These are phyloP conservation scores for Protonibea diacanthus DNA, from an alignment of 2,797 vertebrate species.

Conservation along the genomic window DNA sequence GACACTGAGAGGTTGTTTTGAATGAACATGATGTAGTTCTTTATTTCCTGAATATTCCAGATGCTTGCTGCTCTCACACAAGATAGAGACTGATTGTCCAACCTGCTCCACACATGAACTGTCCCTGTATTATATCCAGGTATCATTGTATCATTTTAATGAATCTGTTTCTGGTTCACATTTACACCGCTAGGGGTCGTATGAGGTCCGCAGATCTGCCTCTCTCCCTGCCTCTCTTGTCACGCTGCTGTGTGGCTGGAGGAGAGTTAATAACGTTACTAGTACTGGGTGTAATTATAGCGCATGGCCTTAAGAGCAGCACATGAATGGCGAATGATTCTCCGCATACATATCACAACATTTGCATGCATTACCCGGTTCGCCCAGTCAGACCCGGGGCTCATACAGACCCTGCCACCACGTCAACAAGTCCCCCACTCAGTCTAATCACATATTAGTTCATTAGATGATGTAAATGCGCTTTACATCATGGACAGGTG, in stretches of 20 bases:
- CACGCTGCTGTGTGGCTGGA: conserved; percentile 32
- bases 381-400: background rate
- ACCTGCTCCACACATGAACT: background rate
- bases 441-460: conserved; percentile 6
- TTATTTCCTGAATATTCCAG: no score
- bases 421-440: conserved; percentile 54
- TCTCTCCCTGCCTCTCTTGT: background rate
- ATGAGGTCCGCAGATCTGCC: conserved; percentile 62
- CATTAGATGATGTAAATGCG: background rate
- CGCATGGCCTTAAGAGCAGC: conserved; percentile 51
- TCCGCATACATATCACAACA: conserved; percentile 70
- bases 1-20: no score
- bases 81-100: background rate
- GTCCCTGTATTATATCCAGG: no score
- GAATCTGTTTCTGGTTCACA: background rate
- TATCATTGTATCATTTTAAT: background rate
- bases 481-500: background rate
- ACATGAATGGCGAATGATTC: conserved; percentile 50
- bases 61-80: background rate
- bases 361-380: conserved; percentile 66
- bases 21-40: background rate
- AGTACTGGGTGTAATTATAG: conserved; percentile 60
- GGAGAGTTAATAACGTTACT: conserved; percentile 52
- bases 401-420: conserved; percentile 7
- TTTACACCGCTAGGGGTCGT: conserved; percentile 80